Evolutionary conservation across 1,140 invertebrate genomes (phyloP).

Genomic region (Oreohelix idahoensis): DNA sequence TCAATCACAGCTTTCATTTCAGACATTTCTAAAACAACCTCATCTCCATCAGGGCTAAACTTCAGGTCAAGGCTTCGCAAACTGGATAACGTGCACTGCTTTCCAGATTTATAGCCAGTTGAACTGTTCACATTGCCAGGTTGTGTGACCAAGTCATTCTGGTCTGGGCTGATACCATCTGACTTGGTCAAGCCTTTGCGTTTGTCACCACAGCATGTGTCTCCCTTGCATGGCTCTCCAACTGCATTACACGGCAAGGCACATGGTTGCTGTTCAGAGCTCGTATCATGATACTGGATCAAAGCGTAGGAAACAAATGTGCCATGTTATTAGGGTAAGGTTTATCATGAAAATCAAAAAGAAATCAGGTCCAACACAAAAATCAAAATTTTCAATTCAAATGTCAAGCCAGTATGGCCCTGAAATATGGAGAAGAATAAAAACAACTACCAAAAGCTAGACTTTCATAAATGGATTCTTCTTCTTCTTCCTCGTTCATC

Average conservation of each 20-base stretch:
- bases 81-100: conserved; percentile 7
- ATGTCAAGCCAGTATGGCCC: too few species aligned
- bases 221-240: conserved; percentile 12
- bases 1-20: background rate
- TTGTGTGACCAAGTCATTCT: background rate
- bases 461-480: too few species aligned
- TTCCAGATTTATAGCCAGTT: background rate
- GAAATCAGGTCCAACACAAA: too few species aligned
- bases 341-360: too few species aligned
- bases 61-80: conserved; percentile 30
- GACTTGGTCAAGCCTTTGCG: background rate
- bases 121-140: background rate
- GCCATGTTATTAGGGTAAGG: too few species aligned
- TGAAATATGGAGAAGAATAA: too few species aligned
- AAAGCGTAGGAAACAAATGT: too few species aligned
- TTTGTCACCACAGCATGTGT: conserved; percentile 32
- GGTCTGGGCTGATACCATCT: background rate
- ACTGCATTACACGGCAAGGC: conserved; percentile 8
- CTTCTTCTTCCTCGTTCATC: too few species aligned
- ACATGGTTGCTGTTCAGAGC: conserved; percentile 7
- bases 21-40: conserved; percentile 37
- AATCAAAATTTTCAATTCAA: too few species aligned
- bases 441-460: too few species aligned
- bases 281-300: background rate
- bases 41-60: conserved; percentile 36